Evolutionary conservation across 2,797 vertebrate species (phyloP).

Genomic region (Labeo calbasu): DNA sequence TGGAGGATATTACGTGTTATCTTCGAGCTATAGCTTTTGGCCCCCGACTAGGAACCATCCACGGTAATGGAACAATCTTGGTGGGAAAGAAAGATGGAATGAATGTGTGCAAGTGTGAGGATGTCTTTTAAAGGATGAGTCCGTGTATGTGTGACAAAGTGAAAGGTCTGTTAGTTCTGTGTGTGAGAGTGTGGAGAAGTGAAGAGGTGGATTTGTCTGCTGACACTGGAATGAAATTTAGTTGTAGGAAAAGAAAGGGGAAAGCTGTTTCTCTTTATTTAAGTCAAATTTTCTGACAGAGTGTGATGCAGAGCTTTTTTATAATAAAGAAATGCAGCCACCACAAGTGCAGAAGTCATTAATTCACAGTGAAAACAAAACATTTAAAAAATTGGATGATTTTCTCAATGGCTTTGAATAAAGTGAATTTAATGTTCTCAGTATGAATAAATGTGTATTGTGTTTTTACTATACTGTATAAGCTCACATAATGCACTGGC

Average conservation of each 20-base stretch:
- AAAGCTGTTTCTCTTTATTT: neutral
- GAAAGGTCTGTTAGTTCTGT: neutral
- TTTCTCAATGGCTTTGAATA: neutral
- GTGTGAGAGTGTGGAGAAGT: neutral
- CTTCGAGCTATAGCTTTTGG: slow-evolving; percentile 23
- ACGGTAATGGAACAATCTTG: slow-evolving; percentile 67
- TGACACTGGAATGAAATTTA: slow-evolving; percentile 14
- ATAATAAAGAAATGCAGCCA: neutral
- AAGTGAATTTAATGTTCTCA: slow-evolving; percentile 5
- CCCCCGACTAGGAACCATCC: slow-evolving; percentile 36
- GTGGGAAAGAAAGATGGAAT: slow-evolving; percentile 36
- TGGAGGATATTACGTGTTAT: slow-evolving; percentile 22
- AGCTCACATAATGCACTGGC: neutral
- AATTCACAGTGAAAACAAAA: neutral
- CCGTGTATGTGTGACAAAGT: neutral
- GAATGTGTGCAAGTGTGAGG: slow-evolving; percentile 33
- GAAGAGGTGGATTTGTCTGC: neutral
- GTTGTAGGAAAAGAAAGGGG: neutral
- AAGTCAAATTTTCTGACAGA: neutral
- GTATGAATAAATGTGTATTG: neutral
- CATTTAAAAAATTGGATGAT: no score
- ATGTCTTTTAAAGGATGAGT: slow-evolving; percentile 5
- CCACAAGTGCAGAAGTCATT: slow-evolving; percentile 9
- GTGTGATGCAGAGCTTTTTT: neutral
- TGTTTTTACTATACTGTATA: neutral